Base-by-base conservation (phyloP, 2,888 invertebrate species). In the Drosophila merina region DNA sequence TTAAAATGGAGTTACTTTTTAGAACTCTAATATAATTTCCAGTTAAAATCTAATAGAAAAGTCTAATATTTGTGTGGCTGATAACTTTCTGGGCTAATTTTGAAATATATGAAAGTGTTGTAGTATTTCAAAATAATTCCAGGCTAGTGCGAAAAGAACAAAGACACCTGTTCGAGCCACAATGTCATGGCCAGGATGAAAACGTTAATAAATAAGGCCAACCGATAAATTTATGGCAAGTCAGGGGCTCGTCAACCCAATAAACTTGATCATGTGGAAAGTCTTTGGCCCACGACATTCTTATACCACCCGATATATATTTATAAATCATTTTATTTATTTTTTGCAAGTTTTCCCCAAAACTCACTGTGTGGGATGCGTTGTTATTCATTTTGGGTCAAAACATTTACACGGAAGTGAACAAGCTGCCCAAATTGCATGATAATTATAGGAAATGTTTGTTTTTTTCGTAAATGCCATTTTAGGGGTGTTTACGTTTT, bases 191-290 rank as follows among this genome's bases (percentile, higher is more conserved):
- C n/a, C 36, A 36, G 6, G n/a, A 36, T 36, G 5, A 36, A 36
- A 36, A n/a, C n/a, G 28, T 26, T 36, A 28, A 30, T 60, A 60
- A 52, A 31, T 45, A 38, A 50, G 31, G 26, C 12, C 33, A 44
- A 20, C 25, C 9, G 25, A 44, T 44, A 44, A 25, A 9, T 44
- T 10, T 9, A 10, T 60, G 28, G 44, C 59, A 36, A 47, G 60
- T 52, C 49, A 33, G 58, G 12, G 44, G 52, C 52, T 50, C 31
- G 52, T 51, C 63, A 51, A n/a, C 10, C 0, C 7, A 8, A 7
- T 28, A 45, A 60, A 45, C 36, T 60, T 12, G 31, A 62, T 20
- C 64, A 64, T 31, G 64, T 25, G 64, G 3, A 64, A 62, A 33
- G 52, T 47, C 63, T 64, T 52, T 36, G 49, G 7, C 42, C 28